A percentile compares a stretch with the other conserved stretches of the same genome.
Evolutionary conservation across 1,140 invertebrate species (phyloP).

Genomic region (Drosophila baimaii): DNA sequence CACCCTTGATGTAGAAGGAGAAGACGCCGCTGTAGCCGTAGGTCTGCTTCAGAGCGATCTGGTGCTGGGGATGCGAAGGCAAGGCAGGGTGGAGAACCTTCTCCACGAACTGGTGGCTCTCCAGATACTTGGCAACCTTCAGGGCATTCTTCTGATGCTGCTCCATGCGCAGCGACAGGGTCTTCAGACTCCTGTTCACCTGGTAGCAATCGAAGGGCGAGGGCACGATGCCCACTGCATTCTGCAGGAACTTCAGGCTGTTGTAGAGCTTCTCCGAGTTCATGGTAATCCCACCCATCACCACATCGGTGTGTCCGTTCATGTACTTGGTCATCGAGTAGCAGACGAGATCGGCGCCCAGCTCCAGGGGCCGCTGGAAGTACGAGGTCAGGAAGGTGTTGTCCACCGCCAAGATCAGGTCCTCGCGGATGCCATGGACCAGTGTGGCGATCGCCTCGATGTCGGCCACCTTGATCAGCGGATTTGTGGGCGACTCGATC

Average conservation of each 20-base stretch:
- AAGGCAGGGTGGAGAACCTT: conserved; percentile 95
- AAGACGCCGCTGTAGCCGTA: conserved; percentile 97
- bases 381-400: conserved; percentile 99
- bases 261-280: conserved; percentile 90
- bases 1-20: conserved; percentile 94
- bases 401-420: conserved; percentile 95
- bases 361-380: conserved; percentile 94
- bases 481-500: conserved; percentile 99
- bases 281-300: conserved; percentile 96
- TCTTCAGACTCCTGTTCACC: conserved; percentile 97
- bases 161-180: conserved; percentile 95
- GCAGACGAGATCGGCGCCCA: conserved; percentile 96
- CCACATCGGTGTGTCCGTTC: conserved; percentile 98
- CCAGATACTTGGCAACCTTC: conserved; percentile 91
- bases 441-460: conserved; percentile 90
- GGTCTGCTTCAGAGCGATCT: conserved; percentile 92
- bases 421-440: conserved; percentile 86
- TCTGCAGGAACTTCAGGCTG: conserved; percentile 94
- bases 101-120: conserved; percentile 90
- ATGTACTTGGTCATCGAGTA: conserved; percentile 99
- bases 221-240: conserved; percentile 96
- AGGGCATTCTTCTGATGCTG: conserved; percentile 92
- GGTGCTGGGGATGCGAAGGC: conserved; percentile 95
- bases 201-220: conserved; percentile 98
- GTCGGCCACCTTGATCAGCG: conserved; percentile 95